Base-by-base conservation (phyloP, 2,797 vertebrate genomes). In the Myotis myotis region DNA sequence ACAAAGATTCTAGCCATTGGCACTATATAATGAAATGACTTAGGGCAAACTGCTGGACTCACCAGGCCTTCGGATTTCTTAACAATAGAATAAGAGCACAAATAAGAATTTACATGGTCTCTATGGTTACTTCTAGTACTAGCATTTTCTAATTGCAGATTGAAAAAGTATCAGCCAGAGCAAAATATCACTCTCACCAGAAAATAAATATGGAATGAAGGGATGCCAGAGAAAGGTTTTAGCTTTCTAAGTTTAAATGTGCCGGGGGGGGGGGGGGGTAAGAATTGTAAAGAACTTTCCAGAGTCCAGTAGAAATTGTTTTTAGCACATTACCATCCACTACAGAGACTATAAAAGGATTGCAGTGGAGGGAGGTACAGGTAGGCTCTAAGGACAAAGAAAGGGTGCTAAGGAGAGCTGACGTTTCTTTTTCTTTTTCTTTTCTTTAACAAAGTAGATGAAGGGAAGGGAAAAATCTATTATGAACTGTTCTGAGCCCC, bases 201-300 rank as follows among this genome's bases (percentile, higher is more conserved):
- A 96, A 96, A 96, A 94, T 76, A 94, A 96, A 92, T 94, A 87
- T 66, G 68, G 64, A 96, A 64, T 66, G 79, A 88, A 89, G 87
- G 64, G 62, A 89, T 71, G 19, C 33, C 84, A 96, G 66, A 85
- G 20, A 89, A 84, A 75, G 62, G 36, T 89, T 85, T 91, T 78
- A n/a, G 36, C 38, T 91, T 95, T 95, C 30, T 36, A 83, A 76
- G 53, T 91, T 96, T 93, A 95, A 96, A 85, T 55, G 68, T 86
- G 22, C 79, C 36, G 51, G 6, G 12, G 3, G 30, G 1, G 0
- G 30, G 9, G 1, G 16, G 30, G 36, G 1, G 13, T 38, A 90
- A 72, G 47, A 92, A 75, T 87, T 53, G 22, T 60, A 55, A 57
- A 82, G 49, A 25, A 91, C 49, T 88, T 95, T 55, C 25, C 28